phyloP scores from a whole-genome alignment of 2,797 vertebrate species.

The Pantherophis alleghaniensis region DNA sequence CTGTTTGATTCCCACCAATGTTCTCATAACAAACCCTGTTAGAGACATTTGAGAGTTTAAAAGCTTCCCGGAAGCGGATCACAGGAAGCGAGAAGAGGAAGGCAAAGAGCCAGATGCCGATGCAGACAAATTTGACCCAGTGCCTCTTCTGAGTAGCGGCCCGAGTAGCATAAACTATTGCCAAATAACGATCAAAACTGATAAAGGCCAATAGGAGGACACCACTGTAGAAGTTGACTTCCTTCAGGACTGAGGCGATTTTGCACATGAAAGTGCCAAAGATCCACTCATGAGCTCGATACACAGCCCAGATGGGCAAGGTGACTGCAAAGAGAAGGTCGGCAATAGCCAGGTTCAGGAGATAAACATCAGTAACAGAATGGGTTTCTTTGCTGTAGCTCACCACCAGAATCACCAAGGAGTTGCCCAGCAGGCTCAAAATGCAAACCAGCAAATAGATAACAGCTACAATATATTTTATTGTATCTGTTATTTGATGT shows the following conservation, averaged over 20 bases:
- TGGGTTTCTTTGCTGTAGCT: conserved; percentile 66
- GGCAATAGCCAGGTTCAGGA: conserved; percentile 85
- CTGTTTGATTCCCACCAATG: conserved; percentile 50
- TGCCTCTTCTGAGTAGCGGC: conserved; percentile 70
- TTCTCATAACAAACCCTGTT: conserved; percentile 74
- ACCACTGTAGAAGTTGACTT: conserved; percentile 80
- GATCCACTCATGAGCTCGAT: conserved; percentile 73
- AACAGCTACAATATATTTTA: conserved; percentile 62
- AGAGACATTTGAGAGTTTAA: fast-evolving
- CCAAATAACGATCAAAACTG: conserved; percentile 87
- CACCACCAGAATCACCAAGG: conserved; percentile 82
- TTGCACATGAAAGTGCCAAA: conserved; percentile 83
- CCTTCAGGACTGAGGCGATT: conserved; percentile 79
- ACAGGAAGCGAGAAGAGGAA: conserved; percentile 75
- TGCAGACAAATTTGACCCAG: conserved; percentile 77
- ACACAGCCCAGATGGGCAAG: conserved; percentile 80
- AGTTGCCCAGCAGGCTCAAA: conserved; percentile 82
- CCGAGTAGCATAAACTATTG: conserved; percentile 84
- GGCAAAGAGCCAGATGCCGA: conserved; percentile 77
- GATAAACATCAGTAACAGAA: conserved; percentile 83
- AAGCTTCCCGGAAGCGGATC: conserved; percentile 66
- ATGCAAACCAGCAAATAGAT: conserved; percentile 77
- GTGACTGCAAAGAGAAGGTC: conserved; percentile 84
- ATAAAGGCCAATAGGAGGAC: conserved; percentile 89
- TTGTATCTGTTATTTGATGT: conserved; percentile 29